Evolutionary conservation across 2,797 vertebrate genomes (phyloP).

Genomic region (Smutsia temminckii): DNA sequence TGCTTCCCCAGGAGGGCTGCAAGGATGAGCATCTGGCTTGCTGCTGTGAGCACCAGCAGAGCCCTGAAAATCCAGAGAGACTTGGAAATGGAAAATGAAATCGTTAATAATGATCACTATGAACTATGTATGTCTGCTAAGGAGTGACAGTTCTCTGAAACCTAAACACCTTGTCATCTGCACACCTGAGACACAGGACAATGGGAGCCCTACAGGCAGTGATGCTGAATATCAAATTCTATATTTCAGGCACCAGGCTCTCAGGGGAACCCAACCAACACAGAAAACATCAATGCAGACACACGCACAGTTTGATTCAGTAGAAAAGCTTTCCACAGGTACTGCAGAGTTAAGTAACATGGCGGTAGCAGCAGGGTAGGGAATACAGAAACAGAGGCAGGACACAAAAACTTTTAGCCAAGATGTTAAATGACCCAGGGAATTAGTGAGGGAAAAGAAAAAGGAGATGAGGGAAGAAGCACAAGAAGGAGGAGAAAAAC

Average conservation of each 20-base stretch:
- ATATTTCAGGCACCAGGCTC: neutral
- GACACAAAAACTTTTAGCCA: neutral
- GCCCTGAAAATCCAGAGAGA: neutral
- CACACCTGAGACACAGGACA: slow-evolving; percentile 32
- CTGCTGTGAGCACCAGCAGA: slow-evolving; percentile 21
- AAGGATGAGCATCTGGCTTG: slow-evolving; percentile 21
- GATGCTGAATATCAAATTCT: neutral
- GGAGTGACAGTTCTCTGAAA: slow-evolving; percentile 56
- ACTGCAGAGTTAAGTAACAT: neutral
- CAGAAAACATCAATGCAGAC: slow-evolving; percentile 43
- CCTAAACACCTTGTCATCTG: slow-evolving; percentile 12
- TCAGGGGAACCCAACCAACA: neutral
- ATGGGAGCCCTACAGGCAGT: neutral
- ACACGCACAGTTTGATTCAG: neutral
- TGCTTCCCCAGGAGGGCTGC: slow-evolving; percentile 1
- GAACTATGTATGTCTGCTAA: slow-evolving; percentile 9
- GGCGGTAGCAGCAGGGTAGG: neutral
- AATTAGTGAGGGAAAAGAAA: neutral
- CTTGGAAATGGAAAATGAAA: slow-evolving; percentile 33
- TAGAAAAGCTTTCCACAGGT: neutral
- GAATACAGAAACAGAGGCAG: slow-evolving; percentile 13
- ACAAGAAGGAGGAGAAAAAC: neutral
- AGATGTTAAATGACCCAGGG: slow-evolving; percentile 43
- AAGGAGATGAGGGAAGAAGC: neutral
- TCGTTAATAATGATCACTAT: neutral